A percentile compares a stretch with the other conserved stretches of the same genome.
These are phyloP conservation scores for Calyptommatus sinebrachiatus DNA, from an alignment of 2,113 vertebrate species.

Conservation along the genomic window DNA sequence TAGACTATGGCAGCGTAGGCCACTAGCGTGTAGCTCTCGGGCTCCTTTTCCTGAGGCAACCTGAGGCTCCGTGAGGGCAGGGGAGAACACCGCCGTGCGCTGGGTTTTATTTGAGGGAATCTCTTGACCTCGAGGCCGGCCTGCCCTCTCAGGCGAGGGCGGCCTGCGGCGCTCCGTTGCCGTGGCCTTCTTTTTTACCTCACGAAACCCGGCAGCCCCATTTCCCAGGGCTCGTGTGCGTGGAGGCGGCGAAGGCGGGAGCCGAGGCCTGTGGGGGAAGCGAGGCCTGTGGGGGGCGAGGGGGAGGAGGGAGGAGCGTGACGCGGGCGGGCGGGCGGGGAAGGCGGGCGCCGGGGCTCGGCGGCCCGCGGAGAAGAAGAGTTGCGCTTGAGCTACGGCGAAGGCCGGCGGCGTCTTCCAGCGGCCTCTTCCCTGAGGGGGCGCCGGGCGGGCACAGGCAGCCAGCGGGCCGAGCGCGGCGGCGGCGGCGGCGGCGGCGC, in stretches of 20 bases:
- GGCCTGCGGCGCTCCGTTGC: too few species aligned
- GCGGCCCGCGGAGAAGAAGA: not conserved
- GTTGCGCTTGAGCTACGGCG: not conserved
- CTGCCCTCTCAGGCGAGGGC: not conserved
- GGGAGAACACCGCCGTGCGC: too few species aligned
- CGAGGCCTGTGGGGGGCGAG: fast-evolving
- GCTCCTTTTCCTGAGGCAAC: not conserved
- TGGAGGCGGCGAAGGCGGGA: not conserved
- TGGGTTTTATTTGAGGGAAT: too few species aligned
- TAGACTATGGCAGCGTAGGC: too few species aligned
- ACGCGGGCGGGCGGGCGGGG: constrained; percentile 3
- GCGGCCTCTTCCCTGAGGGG: not conserved
- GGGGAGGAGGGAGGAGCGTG: constrained; percentile 15
- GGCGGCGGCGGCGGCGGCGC: not conserved
- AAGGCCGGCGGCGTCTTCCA: not conserved
- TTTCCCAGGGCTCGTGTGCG: not conserved
- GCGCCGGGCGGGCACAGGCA: not conserved
- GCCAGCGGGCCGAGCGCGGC: not conserved
- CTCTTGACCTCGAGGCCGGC: not conserved
- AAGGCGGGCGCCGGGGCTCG: not conserved
- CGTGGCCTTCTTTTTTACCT: too few species aligned
- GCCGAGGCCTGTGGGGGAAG: not conserved
- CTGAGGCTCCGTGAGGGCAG: too few species aligned
- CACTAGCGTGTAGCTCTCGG: not conserved
- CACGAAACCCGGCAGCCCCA: too few species aligned